Conservation (phyloP, 2,888 invertebrate species). For the Drosophila eohydei region DNA sequence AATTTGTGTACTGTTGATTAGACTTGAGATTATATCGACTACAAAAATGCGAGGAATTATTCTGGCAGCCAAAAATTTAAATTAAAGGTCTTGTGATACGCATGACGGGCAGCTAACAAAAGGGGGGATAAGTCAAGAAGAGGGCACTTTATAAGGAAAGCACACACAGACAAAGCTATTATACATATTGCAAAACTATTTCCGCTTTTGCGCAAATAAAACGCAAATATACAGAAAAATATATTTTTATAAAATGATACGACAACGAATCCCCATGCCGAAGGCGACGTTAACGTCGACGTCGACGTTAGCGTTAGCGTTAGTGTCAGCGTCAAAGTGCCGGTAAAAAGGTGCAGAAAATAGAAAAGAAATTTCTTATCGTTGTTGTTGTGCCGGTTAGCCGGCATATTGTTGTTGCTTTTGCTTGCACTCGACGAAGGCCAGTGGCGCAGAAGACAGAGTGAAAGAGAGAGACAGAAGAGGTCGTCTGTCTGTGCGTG, state of each 20-base stretch:
- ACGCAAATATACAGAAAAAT: constrained; percentile 29
- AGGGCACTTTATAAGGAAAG: constrained; percentile 20
- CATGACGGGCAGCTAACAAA: constrained; percentile 10
- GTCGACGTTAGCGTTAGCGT: constrained; percentile 33
- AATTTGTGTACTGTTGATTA: constrained; percentile 29
- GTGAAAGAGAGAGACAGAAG: background rate
- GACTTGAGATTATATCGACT: constrained; percentile 14
- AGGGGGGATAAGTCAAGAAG: background rate
- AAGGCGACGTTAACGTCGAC: constrained; percentile 18
- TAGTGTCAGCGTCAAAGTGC: constrained; percentile 42
- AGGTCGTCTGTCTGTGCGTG: background rate
- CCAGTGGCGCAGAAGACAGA: constrained; percentile 11
- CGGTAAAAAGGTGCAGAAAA: constrained; percentile 52
- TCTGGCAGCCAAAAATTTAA: constrained; percentile 35
- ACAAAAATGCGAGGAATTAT: constrained; percentile 43
- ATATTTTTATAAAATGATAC: constrained; percentile 30
- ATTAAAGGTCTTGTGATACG: constrained; percentile 59
- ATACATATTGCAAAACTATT: constrained; percentile 65
- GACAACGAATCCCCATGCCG: constrained; percentile 15
- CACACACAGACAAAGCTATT: constrained; percentile 12
- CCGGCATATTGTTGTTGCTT: constrained; percentile 47
- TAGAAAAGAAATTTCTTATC: constrained; percentile 30
- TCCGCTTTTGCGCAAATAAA: constrained; percentile 70
- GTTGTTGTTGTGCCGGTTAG: constrained; percentile 54
- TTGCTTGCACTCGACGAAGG: constrained; percentile 55